Conservation (phyloP, 2,113 vertebrate species). For the Prionailurus bengalensis region DNA sequence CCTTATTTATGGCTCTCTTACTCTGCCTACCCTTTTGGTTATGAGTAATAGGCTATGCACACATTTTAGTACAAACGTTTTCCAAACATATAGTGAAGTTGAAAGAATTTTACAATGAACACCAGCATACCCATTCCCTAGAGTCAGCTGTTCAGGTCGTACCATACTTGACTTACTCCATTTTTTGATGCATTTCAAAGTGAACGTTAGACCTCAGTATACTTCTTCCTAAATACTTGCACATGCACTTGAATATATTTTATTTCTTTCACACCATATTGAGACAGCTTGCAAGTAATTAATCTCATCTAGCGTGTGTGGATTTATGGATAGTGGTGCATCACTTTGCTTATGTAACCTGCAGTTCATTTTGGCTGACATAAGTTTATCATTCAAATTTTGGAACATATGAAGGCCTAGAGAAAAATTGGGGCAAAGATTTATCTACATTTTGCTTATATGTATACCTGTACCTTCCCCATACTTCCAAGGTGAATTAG, state of each 20-base stretch:
- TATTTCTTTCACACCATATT: not conserved
- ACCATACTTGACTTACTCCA: not conserved
- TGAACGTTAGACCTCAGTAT: not conserved
- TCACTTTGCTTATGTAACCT: not conserved
- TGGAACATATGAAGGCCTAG: slow-evolving; percentile 7
- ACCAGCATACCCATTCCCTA: not conserved
- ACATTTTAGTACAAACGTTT: not conserved
- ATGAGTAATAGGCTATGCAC: not conserved
- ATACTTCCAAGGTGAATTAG: not conserved
- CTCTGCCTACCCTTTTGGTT: not conserved
- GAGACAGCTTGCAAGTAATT: not conserved
- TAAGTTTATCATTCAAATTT: not conserved
- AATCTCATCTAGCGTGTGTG: not conserved
- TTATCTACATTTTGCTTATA: not conserved
- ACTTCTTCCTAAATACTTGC: slow-evolving; percentile 20
- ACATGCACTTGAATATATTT: not conserved
- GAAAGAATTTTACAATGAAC: not conserved
- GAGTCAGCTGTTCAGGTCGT: not conserved
- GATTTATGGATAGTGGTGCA: not conserved
- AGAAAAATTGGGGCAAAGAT: not conserved
- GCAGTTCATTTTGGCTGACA: not conserved
- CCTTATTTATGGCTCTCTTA: not conserved
- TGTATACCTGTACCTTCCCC: not conserved
- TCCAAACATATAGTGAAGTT: not conserved
- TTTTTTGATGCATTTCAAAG: slow-evolving; percentile 8